phyloP scores from a whole-genome alignment of 1,140 invertebrate species.

The Formica selysi region DNA sequence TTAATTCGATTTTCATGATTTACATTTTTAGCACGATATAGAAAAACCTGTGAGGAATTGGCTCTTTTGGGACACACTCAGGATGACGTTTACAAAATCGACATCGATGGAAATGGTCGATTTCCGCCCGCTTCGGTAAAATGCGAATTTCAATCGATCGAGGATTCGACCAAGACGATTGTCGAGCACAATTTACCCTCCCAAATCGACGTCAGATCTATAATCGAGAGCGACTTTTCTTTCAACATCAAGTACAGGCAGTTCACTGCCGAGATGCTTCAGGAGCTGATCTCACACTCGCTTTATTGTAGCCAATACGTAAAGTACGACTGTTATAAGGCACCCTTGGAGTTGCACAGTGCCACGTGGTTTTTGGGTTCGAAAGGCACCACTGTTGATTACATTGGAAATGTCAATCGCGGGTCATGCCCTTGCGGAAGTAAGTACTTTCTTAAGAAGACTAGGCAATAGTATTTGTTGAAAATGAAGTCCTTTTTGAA shows the following conservation, averaged over 20 bases:
- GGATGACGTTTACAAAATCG: conserved; percentile 95
- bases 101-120: conserved; percentile 97
- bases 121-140: conserved; percentile 96
- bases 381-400: conserved; percentile 92
- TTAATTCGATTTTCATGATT: background rate
- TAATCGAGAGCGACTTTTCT: conserved; percentile 91
- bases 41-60: conserved; percentile 96
- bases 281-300: conserved; percentile 95
- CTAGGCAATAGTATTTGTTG: too few species aligned
- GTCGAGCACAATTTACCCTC: conserved; percentile 97
- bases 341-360: conserved; percentile 94
- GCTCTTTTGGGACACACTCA: conserved; percentile 94
- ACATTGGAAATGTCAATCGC: conserved; percentile 93
- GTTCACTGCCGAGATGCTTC: conserved; percentile 95
- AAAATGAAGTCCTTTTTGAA: too few species aligned
- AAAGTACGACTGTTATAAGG: conserved; percentile 96
- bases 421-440: conserved; percentile 90
- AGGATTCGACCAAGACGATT: conserved; percentile 95
- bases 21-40: conserved; percentile 90
- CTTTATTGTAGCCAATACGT: conserved; percentile 96
- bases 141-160: conserved; percentile 95
- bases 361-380: conserved; percentile 96
- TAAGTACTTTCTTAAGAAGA: conserved; percentile 82
- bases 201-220: conserved; percentile 94
- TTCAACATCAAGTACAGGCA: conserved; percentile 95